Evolutionary conservation across 64 coral and sea anemone genomes (phyloP), one percentile per base, ranked within the genome.

Genomic region (Montipora sp.): DNA sequence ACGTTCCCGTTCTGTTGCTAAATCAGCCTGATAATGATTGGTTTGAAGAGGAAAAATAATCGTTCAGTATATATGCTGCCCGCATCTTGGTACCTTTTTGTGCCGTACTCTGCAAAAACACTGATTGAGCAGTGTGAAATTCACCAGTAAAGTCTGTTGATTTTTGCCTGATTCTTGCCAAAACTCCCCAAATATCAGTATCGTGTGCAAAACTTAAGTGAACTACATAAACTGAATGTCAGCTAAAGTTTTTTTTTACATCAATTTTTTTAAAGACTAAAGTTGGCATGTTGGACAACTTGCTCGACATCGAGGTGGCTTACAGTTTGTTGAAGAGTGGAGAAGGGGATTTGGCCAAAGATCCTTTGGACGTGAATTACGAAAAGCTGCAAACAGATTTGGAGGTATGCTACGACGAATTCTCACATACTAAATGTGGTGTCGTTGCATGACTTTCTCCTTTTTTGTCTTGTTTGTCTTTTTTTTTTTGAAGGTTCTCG

Each of bases 291-390:
- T 75, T 99, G 73, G 98, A 99, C 63, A 99, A 87, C 50, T 90
- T 99, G 66, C 77, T 99, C 19, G 98, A 99, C 44, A 99, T 99
- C 47, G 98, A 99, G 75, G 98, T 99, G 8, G 98, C 98, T 12
- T 99, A 96, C 85, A 99, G 98, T 73, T 87, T 99, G 84, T 44
- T 99, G 19, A 96, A 99, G 73, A 98, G 95, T 75, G 92, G 77
- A 22, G 98, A 95, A n/a, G 92, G 77, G 46, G 92, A 96, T 1
- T 46, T 91, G 46, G 63, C 77, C 10, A 94, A 96, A 83, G 98
- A 99, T 59, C 98, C 94, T 47, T 59, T 99, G 21, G 98, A 99
- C 70, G 92, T 92, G 12, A 93, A 99, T 47, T 99, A 99, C n/a
- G 80, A 99, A 87, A 99, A 99, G 83, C 73, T 99, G 24, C 69